Base-by-base conservation (phyloP, 2,113 vertebrate species). In the Callopanchax toddi region DNA sequence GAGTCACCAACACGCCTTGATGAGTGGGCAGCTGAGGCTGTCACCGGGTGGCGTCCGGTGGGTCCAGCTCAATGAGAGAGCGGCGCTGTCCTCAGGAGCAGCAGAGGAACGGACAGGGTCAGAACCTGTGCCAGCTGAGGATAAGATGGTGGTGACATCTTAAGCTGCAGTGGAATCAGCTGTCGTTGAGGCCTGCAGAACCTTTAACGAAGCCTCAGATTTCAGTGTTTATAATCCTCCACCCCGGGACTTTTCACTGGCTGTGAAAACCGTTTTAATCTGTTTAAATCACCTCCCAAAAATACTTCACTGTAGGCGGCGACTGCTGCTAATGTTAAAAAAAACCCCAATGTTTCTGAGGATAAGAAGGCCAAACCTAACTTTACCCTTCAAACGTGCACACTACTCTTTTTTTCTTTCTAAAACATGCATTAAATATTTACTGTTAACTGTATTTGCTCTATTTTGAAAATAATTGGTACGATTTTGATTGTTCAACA, bases 101-200 rank as follows among this genome's bases (percentile, higher is more conserved):
- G 46, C 17, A 13, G 37, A 34, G 54, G 61, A 50, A 11, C n/a
- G 57, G 54, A 52, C 59, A 15, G n/a, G 40, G 32, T 60, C 60
- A 45, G 64, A 73, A 40, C 52, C 10, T 7, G 58, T 44, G 60
- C 75, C 85, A 83, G 49, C 54, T 60, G 22, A 64, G 65, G 67
- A 62, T 37, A 44, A 53, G 43, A 66, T 68, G 78, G 75, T 71
- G 74, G 74, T 70, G 56, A 57, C 61, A 74, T 67, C 34, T 37
- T 73, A 87, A 76, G 60, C 61, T 3, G 37, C 64, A 20, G 6
- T 73, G 68, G 78, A 80, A 68, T 84, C 78, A 73, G 74, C 86
- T 83, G 82, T 83, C 81, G 54, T 17, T 18, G 6, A 49, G 78
- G 74, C 66, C 74, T 52, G 60, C 37, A 60, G 71, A 65, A 43